These are phyloP conservation scores for Cirrhinus mrigala DNA, from an alignment of 2,797 vertebrate species.

Conservation along the genomic window DNA sequence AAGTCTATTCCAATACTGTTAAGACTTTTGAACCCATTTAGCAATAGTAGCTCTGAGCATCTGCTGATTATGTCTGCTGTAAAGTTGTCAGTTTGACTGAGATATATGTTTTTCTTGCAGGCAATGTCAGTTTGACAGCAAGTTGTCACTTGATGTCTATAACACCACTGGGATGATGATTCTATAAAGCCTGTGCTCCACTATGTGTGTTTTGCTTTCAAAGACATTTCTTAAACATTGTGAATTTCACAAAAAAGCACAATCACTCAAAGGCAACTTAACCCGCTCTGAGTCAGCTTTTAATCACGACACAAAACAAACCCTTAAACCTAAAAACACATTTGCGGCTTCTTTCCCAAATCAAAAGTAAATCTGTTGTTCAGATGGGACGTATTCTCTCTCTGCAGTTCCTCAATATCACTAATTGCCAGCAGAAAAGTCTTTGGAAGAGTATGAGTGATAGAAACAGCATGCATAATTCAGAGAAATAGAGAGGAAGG, in stretches of 20 bases:
- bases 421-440: slow-evolving; percentile 60
- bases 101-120: slow-evolving; percentile 35
- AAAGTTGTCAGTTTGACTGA: slow-evolving; percentile 26
- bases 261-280: slow-evolving; percentile 19
- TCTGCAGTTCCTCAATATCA: slow-evolving; percentile 51
- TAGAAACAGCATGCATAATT: slow-evolving; percentile 65
- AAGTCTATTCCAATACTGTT: background rate
- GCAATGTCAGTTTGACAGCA: slow-evolving; percentile 34
- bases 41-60: background rate
- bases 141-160: slow-evolving; percentile 38
- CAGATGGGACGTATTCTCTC: slow-evolving; percentile 39
- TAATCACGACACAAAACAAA: slow-evolving; percentile 20
- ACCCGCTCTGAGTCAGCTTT: background rate
- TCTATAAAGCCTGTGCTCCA: background rate
- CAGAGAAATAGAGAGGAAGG: slow-evolving; percentile 54
- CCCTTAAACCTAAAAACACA: slow-evolving; percentile 45
- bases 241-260: background rate
- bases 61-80: slow-evolving; percentile 5
- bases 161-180: background rate
- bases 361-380: slow-evolving; percentile 49
- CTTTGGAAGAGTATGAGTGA: slow-evolving; percentile 59
- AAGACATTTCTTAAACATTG: background rate
- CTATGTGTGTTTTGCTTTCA: slow-evolving; percentile 14
- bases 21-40: background rate
- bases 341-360: slow-evolving; percentile 19